Percentiles rank a stretch among this genome's conserved stretches.
These are phyloP conservation scores for Allobates femoralis DNA, from an alignment of 2,797 vertebrate species.

Conservation along the genomic window DNA sequence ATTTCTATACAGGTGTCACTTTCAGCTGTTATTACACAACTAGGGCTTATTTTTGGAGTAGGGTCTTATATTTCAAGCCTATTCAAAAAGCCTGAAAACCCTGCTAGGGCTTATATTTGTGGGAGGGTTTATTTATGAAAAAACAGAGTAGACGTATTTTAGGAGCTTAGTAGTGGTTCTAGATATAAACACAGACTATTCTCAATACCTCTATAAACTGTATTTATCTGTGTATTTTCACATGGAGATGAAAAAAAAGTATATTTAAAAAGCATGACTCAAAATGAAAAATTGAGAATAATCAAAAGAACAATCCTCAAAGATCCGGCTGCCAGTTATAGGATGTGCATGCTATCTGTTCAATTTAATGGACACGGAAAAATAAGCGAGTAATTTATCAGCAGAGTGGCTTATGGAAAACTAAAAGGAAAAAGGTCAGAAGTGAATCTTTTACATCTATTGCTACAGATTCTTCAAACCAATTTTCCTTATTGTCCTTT, in stretches of 20 bases:
- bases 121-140: too few species aligned
- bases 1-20: too few species aligned
- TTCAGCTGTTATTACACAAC: too few species aligned
- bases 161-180: neutral
- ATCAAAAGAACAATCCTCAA: conserved; percentile 15
- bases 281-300: conserved; percentile 1
- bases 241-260: neutral
- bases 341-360: neutral
- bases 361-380: conserved; percentile 19
- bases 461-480: conserved; percentile 25
- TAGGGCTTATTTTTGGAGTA: too few species aligned
- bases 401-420: neutral
- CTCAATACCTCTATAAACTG: neutral
- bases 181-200: neutral
- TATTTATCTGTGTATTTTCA: neutral
- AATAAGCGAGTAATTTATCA: conserved; percentile 26
- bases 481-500: neutral
- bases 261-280: neutral
- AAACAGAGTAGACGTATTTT: too few species aligned
- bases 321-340: neutral
- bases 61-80: too few species aligned
- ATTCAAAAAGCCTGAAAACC: too few species aligned
- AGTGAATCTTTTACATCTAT: conserved; percentile 2
- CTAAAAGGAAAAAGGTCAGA: neutral
- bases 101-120: too few species aligned